Percentiles rank a stretch among this genome's conserved stretches.
phyloP scores from a whole-genome alignment of 92 coral and sea anemone species.

The Isaurus tuberculatus region DNA sequence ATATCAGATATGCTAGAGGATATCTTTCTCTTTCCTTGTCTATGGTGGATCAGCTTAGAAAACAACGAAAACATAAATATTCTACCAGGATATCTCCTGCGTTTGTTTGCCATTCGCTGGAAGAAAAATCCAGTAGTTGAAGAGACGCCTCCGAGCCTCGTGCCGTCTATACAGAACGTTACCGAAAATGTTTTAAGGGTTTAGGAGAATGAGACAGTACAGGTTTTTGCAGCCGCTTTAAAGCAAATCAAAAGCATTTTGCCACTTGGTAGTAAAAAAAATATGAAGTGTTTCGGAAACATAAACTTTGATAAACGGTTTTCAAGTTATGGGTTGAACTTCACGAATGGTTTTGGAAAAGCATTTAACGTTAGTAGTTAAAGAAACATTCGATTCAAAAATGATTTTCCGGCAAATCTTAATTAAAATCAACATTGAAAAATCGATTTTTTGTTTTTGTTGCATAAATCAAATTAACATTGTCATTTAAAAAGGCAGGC shows the following conservation, averaged over 20 bases:
- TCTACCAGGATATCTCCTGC: slow-evolving; percentile 56
- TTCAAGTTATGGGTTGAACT: too few relatives aligned
- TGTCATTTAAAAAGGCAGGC: too few relatives aligned
- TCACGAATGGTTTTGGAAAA: too few relatives aligned
- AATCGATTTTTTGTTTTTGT: too few relatives aligned
- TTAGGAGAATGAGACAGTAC: neutral
- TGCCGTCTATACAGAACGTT: slow-evolving; percentile 7
- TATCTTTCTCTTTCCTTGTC: slow-evolving; percentile 45
- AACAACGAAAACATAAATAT: slow-evolving; percentile 69
- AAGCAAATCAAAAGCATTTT: neutral
- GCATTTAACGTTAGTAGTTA: too few relatives aligned
- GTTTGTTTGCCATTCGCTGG: slow-evolving; percentile 49
- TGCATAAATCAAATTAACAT: too few relatives aligned
- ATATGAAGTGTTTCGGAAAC: neutral
- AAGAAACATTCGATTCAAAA: too few relatives aligned
- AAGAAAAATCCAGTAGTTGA: slow-evolving; percentile 8
- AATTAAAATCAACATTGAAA: too few relatives aligned
- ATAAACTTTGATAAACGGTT: too few relatives aligned
- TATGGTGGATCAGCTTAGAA: slow-evolving; percentile 72
- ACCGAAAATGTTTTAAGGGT: neutral
- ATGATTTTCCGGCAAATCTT: too few relatives aligned
- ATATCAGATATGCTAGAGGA: slow-evolving; percentile 54
- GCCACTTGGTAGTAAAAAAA: neutral
- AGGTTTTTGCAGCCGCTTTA: neutral
- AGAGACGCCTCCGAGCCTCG: neutral